Base-by-base conservation (phyloP, 2,888 invertebrate species). In the Synergus japonicus region DNA sequence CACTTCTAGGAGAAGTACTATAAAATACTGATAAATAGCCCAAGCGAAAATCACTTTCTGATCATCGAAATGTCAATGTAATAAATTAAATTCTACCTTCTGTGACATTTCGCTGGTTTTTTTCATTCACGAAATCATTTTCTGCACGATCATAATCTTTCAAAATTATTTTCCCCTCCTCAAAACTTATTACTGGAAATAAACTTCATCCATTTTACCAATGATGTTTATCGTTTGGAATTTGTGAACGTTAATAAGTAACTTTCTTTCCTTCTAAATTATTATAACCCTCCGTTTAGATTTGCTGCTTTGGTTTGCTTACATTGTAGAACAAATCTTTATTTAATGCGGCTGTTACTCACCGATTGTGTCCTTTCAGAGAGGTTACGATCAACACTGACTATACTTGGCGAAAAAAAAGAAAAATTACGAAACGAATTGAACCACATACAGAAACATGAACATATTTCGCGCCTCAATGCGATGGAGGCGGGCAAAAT, bases 321-420 rank as follows among this genome's bases (percentile, higher is more conserved):
- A 65, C 41, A 29, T 22, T 49, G 41, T 69, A 49, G 49, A 46
- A 22, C 69, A 49, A 69, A 49, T 69, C 29, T 49, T 69, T 69
- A 69, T 69, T 69, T 69, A 49, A 69, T 29, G 29, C 69, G 29
- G 69, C 15, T 46, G 29, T 69, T 46, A 29, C 69, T 69, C 69
- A 29, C 46, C 46, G 49, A 69, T 69, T 69, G 49, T 69, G 29
- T 29, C 46, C 49, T 43, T 18, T 66, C 43, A 43, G n/a, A 66
- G 43, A 18, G 46, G 69, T 69, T 44, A 67, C 44, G 67, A 67
- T 66, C 66, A 66, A 66, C 66, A 41, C 66, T 46, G 69, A 49
- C 29, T 69, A 46, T 46, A 37, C 29, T 8, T 7, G 69, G 18
- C 29, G 49, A 44, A 67, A 67, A 67, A 22, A 67, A 69, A 15